These are phyloP conservation scores for Megatriorchis doriae DNA, from an alignment of 2,113 vertebrate genomes.

Conservation along the genomic window DNA sequence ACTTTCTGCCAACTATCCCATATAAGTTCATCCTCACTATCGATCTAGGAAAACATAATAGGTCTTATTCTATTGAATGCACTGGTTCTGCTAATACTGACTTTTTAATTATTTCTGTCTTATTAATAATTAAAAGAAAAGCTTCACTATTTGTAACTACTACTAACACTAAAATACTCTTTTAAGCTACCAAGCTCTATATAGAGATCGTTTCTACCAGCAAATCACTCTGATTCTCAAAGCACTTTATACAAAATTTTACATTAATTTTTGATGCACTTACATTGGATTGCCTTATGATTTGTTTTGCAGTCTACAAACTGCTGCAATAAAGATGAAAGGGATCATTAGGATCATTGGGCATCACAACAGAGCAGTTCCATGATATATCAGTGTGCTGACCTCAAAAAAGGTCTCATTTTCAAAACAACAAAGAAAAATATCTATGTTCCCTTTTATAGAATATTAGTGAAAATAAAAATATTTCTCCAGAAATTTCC, in stretches of 20 bases:
- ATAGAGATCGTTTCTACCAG: not conserved
- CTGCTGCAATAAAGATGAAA: not conserved
- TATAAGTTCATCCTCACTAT: not conserved
- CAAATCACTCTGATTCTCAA: not conserved
- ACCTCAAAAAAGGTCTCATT: not conserved
- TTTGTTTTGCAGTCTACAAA: not conserved
- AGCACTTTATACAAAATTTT: not conserved
- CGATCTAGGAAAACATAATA: not conserved
- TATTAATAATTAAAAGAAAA: not conserved
- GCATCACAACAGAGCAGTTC: not conserved
- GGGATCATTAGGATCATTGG: not conserved
- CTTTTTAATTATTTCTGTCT: not conserved
- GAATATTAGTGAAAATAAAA: not conserved
- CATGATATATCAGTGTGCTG: not conserved
- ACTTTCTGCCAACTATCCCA: not conserved
- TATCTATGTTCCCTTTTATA: not conserved
- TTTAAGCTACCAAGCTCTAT: not conserved
- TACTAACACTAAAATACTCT: not conserved
- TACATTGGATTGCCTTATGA: not conserved
- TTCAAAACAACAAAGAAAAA: not conserved
- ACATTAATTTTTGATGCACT: not conserved
- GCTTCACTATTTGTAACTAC: not conserved
- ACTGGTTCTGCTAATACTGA: not conserved
- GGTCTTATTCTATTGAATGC: not conserved
- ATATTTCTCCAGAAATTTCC: not conserved